These are phyloP conservation scores for Folsomia manolachei DNA, from an alignment of 2,888 invertebrate species.

Conservation along the genomic window DNA sequence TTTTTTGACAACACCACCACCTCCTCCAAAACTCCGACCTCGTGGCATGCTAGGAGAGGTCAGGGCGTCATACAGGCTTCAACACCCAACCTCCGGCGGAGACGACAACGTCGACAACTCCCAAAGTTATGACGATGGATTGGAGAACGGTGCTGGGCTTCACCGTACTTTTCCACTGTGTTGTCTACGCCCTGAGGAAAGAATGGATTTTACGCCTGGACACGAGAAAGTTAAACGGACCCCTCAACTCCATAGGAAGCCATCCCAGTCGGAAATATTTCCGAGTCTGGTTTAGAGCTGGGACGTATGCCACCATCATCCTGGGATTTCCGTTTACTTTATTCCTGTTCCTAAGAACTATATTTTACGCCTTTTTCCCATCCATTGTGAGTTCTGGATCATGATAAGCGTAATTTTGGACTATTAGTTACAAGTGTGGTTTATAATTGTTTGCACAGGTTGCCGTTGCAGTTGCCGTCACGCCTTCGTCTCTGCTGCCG, in stretches of 20 bases:
- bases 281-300: conserved; percentile 48
- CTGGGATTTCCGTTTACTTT: conserved; percentile 49
- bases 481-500: conserved; percentile 39
- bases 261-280: conserved; percentile 44
- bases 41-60: too few relatives aligned
- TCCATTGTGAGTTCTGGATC: conserved; percentile 40
- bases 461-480: conserved; percentile 45
- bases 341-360: conserved; percentile 47
- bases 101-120: background rate
- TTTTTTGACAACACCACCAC: too few relatives aligned
- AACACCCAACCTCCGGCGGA: background rate
- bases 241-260: conserved; percentile 44
- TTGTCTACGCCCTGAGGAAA: conserved; percentile 42
- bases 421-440: background rate
- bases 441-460: conserved; percentile 25
- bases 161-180: conserved; percentile 48
- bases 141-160: conserved; percentile 50
- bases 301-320: conserved; percentile 47
- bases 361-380: conserved; percentile 44
- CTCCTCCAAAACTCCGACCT: too few relatives aligned
- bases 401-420: background rate
- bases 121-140: conserved; percentile 40
- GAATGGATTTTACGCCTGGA: conserved; percentile 45
- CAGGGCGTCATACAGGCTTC: too few relatives aligned
- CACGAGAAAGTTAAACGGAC: conserved; percentile 45